Evolutionary conservation across 2,797 vertebrate genomes (phyloP), one percentile per base, ranked within the genome.

Genomic region (Schizopygopsis pylzovi): DNA sequence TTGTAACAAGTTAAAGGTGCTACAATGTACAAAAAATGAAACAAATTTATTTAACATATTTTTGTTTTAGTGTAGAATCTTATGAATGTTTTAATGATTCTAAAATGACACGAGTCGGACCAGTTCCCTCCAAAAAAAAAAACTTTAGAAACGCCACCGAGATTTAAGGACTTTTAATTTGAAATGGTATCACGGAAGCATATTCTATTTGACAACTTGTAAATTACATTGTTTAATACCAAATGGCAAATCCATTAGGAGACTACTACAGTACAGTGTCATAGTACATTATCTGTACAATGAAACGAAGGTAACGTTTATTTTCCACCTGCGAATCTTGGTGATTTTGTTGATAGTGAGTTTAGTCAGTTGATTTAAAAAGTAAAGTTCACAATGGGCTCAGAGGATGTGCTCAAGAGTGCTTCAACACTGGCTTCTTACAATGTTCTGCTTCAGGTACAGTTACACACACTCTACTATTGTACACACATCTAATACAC

Each of bases 381-480:
- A 33, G 22, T 37, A 9, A 25, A 63, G 7, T 63, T 68, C 6
- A 86, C 16, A 15, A 91, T 91, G 90, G 87, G 86, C 28, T 89
- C 89, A 2, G 84, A 90, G 20, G 90, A 90, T 75, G 86, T 89
- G 2, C 85, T 91, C 18, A 89, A 82, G 81, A 85, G 87, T 82
- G 89, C 86, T 18, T 88, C 90, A 54, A 61, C 87, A 45, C 85
- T 91, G 1, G 89, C 90, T 2, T 90, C 90, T 28, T 90, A 89
- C 59, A 91, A 77, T 77, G 86, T 91, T 59, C 47, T 90, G 49
- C 86, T 91, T 37, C 89, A 91, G 90, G 90, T 89, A 76, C 6
- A 25, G 4, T 41, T 41, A 56, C 37, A 22, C 8, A 4, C 49
- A 16, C 33, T 1, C 61, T 63, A 13, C 61, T 63, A 6, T 12